Evolutionary conservation across 2,113 vertebrate species (phyloP), one percentile per base, ranked within the genome.

Genomic region (Tautogolabrus adspersus): DNA sequence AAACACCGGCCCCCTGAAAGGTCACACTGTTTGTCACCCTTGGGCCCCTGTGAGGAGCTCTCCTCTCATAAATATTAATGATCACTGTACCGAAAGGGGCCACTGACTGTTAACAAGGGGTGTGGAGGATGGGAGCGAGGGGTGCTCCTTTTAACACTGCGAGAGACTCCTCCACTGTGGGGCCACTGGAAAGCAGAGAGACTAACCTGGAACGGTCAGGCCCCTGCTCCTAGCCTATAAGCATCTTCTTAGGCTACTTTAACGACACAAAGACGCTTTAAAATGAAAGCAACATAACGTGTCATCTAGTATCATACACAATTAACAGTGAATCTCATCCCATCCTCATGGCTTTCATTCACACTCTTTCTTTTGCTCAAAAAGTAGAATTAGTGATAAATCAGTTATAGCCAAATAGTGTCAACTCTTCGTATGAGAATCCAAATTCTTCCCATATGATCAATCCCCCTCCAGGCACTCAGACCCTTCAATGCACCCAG

Each of bases 61-160:
- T 78, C 61, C 75, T 64, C 66, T 91, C 81, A 89, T 94, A 88
- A 92, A 93, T 91, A 92, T 92, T 87, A 84, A 92, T 85, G 76
- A 42, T 15, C 37, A 76, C 72, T 82, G 85, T 77, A 73, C 63
- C 67, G 18, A 79, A 83, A 34, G 77, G 72, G 81, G 72, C 77
- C 83, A 70, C 72, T 72, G 71, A 66, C 74, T 73, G 60, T 71
- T 87, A 88, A 88, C 72, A 66, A 78, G 61, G 77, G 16, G 38
- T 72, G 63, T 72, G 70, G 65, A 57, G 68, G 74, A 34, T 55
- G 40, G 38, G 55, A 63, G 54, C 61, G 51, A 30, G 61, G 59
- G 16, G 19, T 40, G 47, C 52, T 70, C n/a, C 49, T 76, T 72
- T 84, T 64, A 86, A 82, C 3, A 5, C 64, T 19, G 47, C 21